Evolutionary conservation across 1,140 invertebrate species (phyloP).

Genomic region (Drosophila yakuba): DNA sequence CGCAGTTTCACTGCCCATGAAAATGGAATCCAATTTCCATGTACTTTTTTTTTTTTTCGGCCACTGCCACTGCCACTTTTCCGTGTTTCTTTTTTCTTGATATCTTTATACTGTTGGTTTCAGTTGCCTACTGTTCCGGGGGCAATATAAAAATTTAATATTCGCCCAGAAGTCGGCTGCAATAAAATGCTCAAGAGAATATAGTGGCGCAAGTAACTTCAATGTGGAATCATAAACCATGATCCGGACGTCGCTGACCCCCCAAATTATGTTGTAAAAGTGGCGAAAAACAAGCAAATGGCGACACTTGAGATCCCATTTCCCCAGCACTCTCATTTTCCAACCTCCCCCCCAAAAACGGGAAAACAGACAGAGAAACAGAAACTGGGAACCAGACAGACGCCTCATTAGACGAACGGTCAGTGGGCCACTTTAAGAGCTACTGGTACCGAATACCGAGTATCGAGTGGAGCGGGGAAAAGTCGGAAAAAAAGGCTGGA

Average conservation of each 20-base stretch:
- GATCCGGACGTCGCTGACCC: constrained; percentile 9
- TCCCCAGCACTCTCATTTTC: not conserved
- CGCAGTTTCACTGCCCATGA: constrained; percentile 24
- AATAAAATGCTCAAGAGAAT: constrained; percentile 56
- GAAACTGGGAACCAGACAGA: constrained; percentile 11
- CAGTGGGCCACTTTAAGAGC: constrained; percentile 7
- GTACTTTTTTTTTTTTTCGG: constrained; percentile 12
- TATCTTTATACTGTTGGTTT: not conserved
- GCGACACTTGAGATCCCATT: constrained; percentile 44
- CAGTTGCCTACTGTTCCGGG: constrained; percentile 28
- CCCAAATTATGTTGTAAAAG: constrained; percentile 77
- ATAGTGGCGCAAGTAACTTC: constrained; percentile 37
- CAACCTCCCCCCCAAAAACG: not conserved
- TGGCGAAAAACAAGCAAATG: constrained; percentile 49
- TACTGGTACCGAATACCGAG: not conserved
- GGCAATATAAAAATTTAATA: constrained; percentile 76
- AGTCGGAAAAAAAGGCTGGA: not conserved
- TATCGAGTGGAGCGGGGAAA: not conserved
- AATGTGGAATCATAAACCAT: constrained; percentile 64
- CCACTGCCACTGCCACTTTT: constrained; percentile 7
- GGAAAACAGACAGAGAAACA: not conserved
- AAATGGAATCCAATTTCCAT: constrained; percentile 75
- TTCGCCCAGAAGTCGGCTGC: constrained; percentile 62
- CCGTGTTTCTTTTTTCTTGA: constrained; percentile 3
- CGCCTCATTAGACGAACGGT: constrained; percentile 54